Evolutionary conservation across 2,113 vertebrate genomes (phyloP).

Genomic region (Chauna torquata): DNA sequence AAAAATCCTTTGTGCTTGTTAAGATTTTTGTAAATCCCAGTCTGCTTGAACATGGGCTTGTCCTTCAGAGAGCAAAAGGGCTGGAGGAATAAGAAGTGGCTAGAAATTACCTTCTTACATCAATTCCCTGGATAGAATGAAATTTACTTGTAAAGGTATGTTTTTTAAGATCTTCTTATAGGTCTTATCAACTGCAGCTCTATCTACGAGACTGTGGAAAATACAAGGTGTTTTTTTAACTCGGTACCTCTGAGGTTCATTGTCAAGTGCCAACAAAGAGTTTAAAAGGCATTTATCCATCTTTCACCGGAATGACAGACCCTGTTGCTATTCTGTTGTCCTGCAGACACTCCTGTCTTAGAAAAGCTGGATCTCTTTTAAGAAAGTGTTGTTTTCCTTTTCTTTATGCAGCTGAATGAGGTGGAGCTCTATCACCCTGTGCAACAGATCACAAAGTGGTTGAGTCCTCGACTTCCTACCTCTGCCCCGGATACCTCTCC

Average conservation of each 20-base stretch:
- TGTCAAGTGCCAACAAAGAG: background rate
- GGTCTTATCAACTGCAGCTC: conserved; percentile 37
- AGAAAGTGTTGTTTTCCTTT: background rate
- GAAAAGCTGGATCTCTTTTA: background rate
- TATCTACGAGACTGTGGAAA: background rate
- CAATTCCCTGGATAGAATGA: conserved; percentile 32
- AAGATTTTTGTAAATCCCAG: conserved; percentile 40
- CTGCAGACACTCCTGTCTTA: background rate
- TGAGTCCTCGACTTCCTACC: background rate
- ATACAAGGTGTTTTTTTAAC: background rate
- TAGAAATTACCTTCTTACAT: conserved; percentile 37
- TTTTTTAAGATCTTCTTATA: conserved; percentile 56
- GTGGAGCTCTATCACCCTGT: background rate
- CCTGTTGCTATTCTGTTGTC: background rate
- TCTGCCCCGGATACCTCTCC: background rate
- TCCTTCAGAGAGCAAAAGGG: background rate
- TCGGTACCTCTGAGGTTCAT: background rate
- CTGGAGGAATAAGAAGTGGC: background rate
- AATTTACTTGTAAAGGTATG: conserved; percentile 10
- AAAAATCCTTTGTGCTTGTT: conserved; percentile 43
- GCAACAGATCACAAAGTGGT: background rate
- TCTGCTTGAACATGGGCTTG: background rate
- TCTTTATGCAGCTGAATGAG: background rate
- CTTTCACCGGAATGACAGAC: background rate
- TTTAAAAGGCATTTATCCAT: background rate